A percentile compares a stretch with the other conserved stretches of the same genome.
phyloP scores from a whole-genome alignment of 2,113 vertebrate species.

The Eupsittula cactorum region DNA sequence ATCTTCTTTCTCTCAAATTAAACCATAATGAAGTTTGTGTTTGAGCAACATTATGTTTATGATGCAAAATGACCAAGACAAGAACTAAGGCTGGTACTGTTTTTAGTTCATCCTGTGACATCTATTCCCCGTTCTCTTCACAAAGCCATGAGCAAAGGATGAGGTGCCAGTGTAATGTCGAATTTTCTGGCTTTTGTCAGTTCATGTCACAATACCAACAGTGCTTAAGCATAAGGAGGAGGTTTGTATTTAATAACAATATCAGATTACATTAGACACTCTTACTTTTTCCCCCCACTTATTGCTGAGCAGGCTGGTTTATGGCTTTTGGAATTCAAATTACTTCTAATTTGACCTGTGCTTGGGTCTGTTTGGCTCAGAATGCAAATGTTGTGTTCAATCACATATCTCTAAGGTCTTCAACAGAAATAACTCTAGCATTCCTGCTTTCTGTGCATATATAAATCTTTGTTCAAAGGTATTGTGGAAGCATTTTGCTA shows the following conservation, averaged over 20 bases:
- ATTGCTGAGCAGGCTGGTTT: constrained; percentile 67
- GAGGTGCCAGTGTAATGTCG: constrained; percentile 3
- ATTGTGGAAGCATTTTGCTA: constrained; percentile 9
- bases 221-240: background rate
- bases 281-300: background rate
- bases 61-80: constrained; percentile 50
- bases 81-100: constrained; percentile 1
- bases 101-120: background rate
- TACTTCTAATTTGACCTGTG: constrained; percentile 1
- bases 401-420: constrained; percentile 20
- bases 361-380: constrained; percentile 48
- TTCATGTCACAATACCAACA: constrained; percentile 54
- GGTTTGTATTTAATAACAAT: constrained; percentile 52
- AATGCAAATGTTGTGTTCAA: constrained; percentile 55
- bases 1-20: background rate
- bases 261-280: constrained; percentile 53
- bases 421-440: constrained; percentile 57
- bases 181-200: constrained; percentile 56
- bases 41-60: constrained; percentile 54
- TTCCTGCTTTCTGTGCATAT: constrained; percentile 24
- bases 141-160: constrained; percentile 19
- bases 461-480: constrained; percentile 41
- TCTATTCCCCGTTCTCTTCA: constrained; percentile 16
- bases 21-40: background rate
- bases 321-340: constrained; percentile 53